Percentiles rank a stretch among this genome's conserved stretches.
Conservation (phyloP, 1,140 invertebrate genomes). For the Chironomus striatipennis region DNA sequence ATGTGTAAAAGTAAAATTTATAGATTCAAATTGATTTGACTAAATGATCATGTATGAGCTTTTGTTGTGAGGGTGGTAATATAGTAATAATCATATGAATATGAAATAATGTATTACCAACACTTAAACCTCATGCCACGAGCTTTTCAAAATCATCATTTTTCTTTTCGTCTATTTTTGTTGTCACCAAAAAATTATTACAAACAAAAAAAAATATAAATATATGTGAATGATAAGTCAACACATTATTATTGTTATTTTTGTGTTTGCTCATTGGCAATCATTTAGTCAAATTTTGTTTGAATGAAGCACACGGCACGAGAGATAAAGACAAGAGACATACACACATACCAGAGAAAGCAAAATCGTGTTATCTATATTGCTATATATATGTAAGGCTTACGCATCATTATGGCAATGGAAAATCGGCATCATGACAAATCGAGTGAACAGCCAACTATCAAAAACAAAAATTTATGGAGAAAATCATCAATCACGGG, state of each 20-base stretch:
- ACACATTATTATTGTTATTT: too few species aligned
- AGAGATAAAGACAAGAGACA: too few species aligned
- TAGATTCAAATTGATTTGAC: not conserved
- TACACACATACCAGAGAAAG: too few species aligned
- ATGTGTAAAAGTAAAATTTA: not conserved
- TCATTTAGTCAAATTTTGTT: not conserved
- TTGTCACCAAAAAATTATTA: not conserved
- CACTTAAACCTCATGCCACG: not conserved
- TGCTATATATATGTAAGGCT: not conserved
- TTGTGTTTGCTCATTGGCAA: not conserved
- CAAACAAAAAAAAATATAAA: too few species aligned
- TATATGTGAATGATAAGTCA: too few species aligned
- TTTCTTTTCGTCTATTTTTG: not conserved
- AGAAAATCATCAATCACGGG: not conserved
- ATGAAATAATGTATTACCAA: too few species aligned
- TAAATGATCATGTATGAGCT: slow-evolving; percentile 19
- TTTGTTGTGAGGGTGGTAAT: not conserved
- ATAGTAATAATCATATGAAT: too few species aligned
- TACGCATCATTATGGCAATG: not conserved
- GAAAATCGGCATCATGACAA: not conserved
- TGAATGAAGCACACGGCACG: not conserved
- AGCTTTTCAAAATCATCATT: not conserved
- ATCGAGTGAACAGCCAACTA: not conserved
- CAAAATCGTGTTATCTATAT: too few species aligned
- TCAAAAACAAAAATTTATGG: not conserved